These are phyloP conservation scores for Bicyclus anynana DNA, from an alignment of 1,140 invertebrate species.

Conservation along the genomic window DNA sequence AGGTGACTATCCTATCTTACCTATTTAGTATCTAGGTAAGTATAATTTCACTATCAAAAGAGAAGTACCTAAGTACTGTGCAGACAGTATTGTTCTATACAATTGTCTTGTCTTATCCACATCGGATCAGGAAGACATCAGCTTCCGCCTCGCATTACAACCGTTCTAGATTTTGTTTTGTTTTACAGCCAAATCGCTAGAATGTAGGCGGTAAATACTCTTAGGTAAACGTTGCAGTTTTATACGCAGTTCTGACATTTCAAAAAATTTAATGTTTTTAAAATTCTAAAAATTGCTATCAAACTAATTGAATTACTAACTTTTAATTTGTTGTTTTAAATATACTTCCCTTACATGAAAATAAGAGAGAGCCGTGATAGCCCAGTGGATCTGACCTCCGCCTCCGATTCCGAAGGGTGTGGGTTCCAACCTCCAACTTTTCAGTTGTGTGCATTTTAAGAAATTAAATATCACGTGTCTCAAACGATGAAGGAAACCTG, in stretches of 20 bases:
- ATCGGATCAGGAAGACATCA: constrained; percentile 20
- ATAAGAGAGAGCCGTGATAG: too few relatives aligned
- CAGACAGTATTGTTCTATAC: constrained; percentile 9
- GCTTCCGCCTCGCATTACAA: constrained; percentile 8
- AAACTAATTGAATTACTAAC: too few relatives aligned
- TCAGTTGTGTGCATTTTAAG: too few relatives aligned
- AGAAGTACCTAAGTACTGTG: background rate
- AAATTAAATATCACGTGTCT: too few relatives aligned
- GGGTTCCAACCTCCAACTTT: too few relatives aligned
- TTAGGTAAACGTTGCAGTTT: background rate
- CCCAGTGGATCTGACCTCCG: too few relatives aligned
- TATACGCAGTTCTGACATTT: background rate
- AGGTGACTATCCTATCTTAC: too few relatives aligned
- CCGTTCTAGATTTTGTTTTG: constrained; percentile 15
- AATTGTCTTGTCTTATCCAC: constrained; percentile 20
- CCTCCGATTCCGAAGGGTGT: too few relatives aligned
- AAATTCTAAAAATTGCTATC: background rate
- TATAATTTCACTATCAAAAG: background rate
- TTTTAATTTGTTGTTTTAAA: too few relatives aligned
- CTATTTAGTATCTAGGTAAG: background rate
- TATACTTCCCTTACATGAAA: too few relatives aligned
- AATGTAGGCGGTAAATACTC: background rate
- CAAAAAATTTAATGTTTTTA: background rate
- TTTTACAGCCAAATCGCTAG: background rate
- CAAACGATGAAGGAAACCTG: too few relatives aligned